phyloP scores from a whole-genome alignment of 2,888 invertebrate genomes.

The Acrobasis consociella region DNA sequence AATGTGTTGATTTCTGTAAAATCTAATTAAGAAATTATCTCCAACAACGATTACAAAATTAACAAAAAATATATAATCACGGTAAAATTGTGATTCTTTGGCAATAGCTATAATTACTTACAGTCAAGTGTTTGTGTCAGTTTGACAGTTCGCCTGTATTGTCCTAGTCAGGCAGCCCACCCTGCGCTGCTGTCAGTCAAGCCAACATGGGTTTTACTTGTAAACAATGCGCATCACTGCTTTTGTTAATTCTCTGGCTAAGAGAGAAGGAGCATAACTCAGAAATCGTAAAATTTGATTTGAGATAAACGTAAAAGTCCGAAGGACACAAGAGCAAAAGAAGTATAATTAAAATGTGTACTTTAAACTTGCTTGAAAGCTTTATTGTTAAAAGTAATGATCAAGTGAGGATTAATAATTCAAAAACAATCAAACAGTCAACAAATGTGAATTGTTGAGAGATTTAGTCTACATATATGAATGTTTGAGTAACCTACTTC shows the following conservation, averaged over 20 bases:
- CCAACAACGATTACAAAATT: neutral
- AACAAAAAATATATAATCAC: constrained; percentile 3
- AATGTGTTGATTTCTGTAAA: neutral
- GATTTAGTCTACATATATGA: too few relatives aligned
- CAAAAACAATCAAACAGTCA: too few relatives aligned
- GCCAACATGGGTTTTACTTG: constrained; percentile 51
- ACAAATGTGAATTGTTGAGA: too few relatives aligned
- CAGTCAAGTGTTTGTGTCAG: constrained; percentile 36
- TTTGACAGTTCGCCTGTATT: constrained; percentile 45
- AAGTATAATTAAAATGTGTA: too few relatives aligned
- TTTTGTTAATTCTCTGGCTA: constrained; percentile 40
- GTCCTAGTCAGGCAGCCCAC: constrained; percentile 50
- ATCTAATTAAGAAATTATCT: neutral
- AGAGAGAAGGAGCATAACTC: constrained; percentile 33
- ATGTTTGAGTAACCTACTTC: too few relatives aligned
- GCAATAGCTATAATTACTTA: constrained; percentile 16
- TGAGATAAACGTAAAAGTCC: neutral
- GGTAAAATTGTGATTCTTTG: neutral
- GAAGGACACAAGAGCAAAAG: too few relatives aligned
- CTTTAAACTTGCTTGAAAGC: too few relatives aligned
- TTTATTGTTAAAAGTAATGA: too few relatives aligned
- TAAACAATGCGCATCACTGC: constrained; percentile 51
- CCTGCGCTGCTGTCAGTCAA: constrained; percentile 51
- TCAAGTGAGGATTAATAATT: too few relatives aligned
- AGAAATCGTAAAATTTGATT: neutral